These are phyloP conservation scores for Alloscopus bannaensis DNA, from an alignment of 2,888 invertebrate species.

Conservation along the genomic window DNA sequence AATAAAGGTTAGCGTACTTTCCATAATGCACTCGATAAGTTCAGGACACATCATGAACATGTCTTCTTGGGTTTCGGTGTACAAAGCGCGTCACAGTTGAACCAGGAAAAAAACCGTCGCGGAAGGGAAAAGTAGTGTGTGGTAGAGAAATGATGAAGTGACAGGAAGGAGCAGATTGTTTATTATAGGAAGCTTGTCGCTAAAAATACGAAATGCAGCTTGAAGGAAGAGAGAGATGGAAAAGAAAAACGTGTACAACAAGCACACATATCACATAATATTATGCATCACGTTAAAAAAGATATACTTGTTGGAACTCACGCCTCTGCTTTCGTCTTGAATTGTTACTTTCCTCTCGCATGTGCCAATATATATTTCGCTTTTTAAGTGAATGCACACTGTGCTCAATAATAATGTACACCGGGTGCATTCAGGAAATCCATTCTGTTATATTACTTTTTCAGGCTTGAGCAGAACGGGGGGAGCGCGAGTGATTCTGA, in stretches of 20 bases:
- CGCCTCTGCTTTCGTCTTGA: not conserved
- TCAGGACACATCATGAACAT: not conserved
- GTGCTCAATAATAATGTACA: not conserved
- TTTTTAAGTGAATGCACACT: not conserved
- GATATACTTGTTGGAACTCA: slow-evolving; percentile 1
- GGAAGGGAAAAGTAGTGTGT: slow-evolving; percentile 25
- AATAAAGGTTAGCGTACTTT: too few relatives aligned
- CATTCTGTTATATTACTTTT: too few relatives aligned
- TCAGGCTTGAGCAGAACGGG: too few relatives aligned
- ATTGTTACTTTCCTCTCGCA: not conserved
- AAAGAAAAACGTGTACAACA: not conserved
- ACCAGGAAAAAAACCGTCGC: slow-evolving; percentile 14
- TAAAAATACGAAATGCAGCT: slow-evolving; percentile 30
- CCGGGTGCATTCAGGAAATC: too few relatives aligned
- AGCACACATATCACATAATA: too few relatives aligned
- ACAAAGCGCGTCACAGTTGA: too few relatives aligned
- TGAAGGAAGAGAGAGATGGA: not conserved
- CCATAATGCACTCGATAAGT: not conserved
- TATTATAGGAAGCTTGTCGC: slow-evolving; percentile 35
- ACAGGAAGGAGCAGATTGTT: slow-evolving; percentile 48
- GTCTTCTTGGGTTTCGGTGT: not conserved
- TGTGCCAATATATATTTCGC: slow-evolving; percentile 3
- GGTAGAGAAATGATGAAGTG: slow-evolving; percentile 52
- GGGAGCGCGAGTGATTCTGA: too few relatives aligned
- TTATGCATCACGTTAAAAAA: too few relatives aligned